Base-by-base conservation (phyloP, 2,888 invertebrate genomes). In the Crepidodera aurea region DNA sequence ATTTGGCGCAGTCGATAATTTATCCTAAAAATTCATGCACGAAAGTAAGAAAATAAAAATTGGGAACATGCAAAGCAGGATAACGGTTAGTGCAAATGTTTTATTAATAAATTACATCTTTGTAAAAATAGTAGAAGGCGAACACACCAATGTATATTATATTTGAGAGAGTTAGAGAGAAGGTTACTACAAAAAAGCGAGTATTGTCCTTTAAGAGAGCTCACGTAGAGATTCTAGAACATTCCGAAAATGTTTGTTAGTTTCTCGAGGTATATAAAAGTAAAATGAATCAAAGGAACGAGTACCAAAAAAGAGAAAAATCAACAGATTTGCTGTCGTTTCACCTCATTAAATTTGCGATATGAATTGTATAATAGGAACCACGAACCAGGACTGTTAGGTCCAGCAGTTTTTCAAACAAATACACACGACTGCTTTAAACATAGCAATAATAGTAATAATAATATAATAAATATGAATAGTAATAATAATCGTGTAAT, bases 401-500 rank as follows among this genome's bases (percentile, higher is more conserved):
- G 78, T 76, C 78, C 78, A 75, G 76, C 75, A 76, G 75, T 74
- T 75, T 48, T 75, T 53, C 66, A 73, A 73, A 74, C 73, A 71
- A 77, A 79, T 77, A 78, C 79, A 79, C 79, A 79, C 76, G 77
- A 77, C 78, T 77, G 78, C 75, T 77, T 77, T 78, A 77, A 75
- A 74, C 75, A 76, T 75, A 76, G 77, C 75, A 75, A 77, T 78
- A 77, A 78, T 75, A 76, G 73, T 77, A 74, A 73, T 74, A 75
- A 76, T 75, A 75, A 77, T 77, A 78, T 78, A 78, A 79, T 80
- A 79, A 78, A 79, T 80, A 79, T 81, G 82, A 82, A 82, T 82
- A 82, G 80, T 82, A 82, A 82, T 82, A 82, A 82, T 82, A 82
- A 82, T 82, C 78, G 81, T 82, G 80, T 81, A 80, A 80, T 81